phyloP scores from a whole-genome alignment of 2,113 vertebrate genomes.

The Paramormyrops kingsleyae region DNA sequence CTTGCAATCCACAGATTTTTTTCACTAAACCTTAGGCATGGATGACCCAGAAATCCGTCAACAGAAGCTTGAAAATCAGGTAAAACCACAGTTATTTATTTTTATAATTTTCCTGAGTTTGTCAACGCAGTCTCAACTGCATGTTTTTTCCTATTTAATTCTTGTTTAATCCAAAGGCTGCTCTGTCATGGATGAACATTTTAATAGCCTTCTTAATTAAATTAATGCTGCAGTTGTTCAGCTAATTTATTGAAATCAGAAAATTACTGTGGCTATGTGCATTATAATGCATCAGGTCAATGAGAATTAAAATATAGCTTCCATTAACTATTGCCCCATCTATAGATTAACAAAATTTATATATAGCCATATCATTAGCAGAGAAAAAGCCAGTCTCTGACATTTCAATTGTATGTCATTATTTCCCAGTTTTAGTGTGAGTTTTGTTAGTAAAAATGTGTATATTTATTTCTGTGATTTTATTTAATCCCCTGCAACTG shows the following conservation, averaged over 20 bases:
- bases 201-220: neutral
- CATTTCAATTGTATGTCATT: neutral
- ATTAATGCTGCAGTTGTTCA: neutral
- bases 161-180: neutral
- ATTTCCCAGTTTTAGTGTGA: neutral
- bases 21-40: constrained; percentile 39
- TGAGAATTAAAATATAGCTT: neutral
- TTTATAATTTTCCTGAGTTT: neutral
- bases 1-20: neutral
- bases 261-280: neutral
- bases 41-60: constrained; percentile 57
- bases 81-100: constrained; percentile 21
- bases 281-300: neutral
- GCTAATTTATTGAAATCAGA: neutral
- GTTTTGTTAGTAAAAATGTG: neutral
- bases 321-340: neutral
- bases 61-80: constrained; percentile 68
- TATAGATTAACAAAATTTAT: neutral
- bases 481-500: neutral
- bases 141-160: neutral
- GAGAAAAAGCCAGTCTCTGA: neutral
- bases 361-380: neutral
- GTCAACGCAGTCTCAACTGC: neutral
- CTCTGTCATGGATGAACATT: neutral
- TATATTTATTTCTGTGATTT: neutral